Evolutionary conservation across 2,888 invertebrate genomes (phyloP).

Genomic region (Ganaspis brasiliensis): DNA sequence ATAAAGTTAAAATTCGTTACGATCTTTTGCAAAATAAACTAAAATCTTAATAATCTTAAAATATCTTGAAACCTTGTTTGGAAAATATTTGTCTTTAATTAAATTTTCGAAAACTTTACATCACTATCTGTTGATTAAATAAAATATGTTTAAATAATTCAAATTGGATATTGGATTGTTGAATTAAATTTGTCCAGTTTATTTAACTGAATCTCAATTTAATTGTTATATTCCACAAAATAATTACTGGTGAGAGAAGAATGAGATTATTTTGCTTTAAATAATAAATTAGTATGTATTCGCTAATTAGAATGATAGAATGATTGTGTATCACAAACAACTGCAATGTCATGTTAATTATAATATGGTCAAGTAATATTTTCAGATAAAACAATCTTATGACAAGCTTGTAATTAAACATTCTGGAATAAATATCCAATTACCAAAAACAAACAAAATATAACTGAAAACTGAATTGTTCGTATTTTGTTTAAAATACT

Average conservation of each 20-base stretch:
- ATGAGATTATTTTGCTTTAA: not conserved
- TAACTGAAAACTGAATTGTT: conserved; percentile 5
- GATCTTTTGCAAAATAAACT: too few relatives aligned
- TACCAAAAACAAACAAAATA: not conserved
- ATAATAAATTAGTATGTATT: not conserved
- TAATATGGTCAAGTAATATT: not conserved
- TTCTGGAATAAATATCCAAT: conserved; percentile 14
- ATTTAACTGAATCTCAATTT: not conserved
- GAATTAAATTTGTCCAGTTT: conserved; percentile 1
- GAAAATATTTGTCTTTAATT: too few relatives aligned
- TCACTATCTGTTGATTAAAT: not conserved
- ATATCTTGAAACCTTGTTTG: not conserved
- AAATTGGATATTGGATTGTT: not conserved
- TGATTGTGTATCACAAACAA: not conserved
- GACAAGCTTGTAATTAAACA: conserved; percentile 4
- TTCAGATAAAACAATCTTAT: not conserved
- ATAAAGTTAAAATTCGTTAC: too few relatives aligned
- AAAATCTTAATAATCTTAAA: too few relatives aligned
- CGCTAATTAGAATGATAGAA: not conserved
- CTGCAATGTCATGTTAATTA: not conserved
- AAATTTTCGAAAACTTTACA: not conserved
- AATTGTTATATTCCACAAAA: not conserved
- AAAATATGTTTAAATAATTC: conserved; percentile 9
- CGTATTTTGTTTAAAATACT: not conserved
- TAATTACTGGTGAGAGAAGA: not conserved